Percentiles rank a stretch among this genome's conserved stretches.
phyloP scores from a whole-genome alignment of 2,888 invertebrate species.

The Limulus polyphemus region DNA sequence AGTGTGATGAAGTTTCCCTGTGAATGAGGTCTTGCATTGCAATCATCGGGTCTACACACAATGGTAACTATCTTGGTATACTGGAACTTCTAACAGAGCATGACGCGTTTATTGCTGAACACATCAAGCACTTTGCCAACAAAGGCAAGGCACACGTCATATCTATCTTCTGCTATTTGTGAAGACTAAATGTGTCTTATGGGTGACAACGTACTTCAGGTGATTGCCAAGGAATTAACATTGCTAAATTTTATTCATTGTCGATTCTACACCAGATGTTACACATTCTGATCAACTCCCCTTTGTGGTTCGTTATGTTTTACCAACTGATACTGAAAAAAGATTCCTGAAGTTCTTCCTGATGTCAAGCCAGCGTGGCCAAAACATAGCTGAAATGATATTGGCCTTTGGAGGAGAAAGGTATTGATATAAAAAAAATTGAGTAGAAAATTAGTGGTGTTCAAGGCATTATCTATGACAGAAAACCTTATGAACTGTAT shows the following conservation, averaged over 20 bases:
- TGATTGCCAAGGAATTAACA: neutral
- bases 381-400: no score
- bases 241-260: constrained; percentile 6
- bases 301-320: constrained; percentile 12
- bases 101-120: constrained; percentile 29
- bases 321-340: neutral
- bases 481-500: neutral
- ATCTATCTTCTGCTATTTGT: constrained; percentile 30
- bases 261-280: constrained; percentile 20
- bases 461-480: neutral
- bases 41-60: constrained; percentile 26
- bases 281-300: constrained; percentile 19
- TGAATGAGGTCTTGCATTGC: constrained; percentile 28
- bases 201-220: neutral
- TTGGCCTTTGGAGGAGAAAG: no score
- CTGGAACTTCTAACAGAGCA: constrained; percentile 31
- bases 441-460: no score
- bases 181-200: constrained; percentile 28
- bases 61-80: constrained; percentile 29
- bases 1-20: no score
- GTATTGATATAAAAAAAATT: no score
- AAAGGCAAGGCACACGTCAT: constrained; percentile 28
- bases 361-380: no score
- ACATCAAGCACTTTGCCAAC: constrained; percentile 29
- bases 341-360: neutral